Evolutionary conservation across 2,888 invertebrate genomes (phyloP).

Genomic region (Oxycera nigricornis): DNA sequence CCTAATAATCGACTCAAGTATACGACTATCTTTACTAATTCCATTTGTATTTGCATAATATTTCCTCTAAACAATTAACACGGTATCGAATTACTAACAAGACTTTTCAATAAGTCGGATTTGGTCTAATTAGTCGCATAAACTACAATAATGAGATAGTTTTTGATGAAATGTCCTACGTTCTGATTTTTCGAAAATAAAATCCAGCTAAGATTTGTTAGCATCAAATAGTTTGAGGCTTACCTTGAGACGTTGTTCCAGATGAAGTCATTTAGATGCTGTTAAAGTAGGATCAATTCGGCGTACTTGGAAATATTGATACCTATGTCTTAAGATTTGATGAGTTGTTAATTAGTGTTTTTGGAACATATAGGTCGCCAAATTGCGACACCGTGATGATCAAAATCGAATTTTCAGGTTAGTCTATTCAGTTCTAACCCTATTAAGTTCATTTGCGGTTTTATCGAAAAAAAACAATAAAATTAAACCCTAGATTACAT

Average conservation of each 20-base stretch:
- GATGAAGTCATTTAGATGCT: constrained; percentile 1
- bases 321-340: background rate
- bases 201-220: constrained; percentile 26
- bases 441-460: background rate
- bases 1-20: constrained; percentile 25
- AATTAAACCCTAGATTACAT: background rate
- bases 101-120: constrained; percentile 38
- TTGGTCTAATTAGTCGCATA: constrained; percentile 25
- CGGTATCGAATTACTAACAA: constrained; percentile 38
- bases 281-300: background rate
- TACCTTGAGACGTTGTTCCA: background rate
- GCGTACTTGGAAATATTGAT: background rate
- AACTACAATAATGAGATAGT: constrained; percentile 28
- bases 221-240: background rate
- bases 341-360: constrained; percentile 6
- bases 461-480: background rate
- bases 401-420: no score
- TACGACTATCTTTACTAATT: constrained; percentile 16
- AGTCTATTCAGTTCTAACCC: background rate
- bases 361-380: no score
- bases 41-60: constrained; percentile 24
- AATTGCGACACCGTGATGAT: no score
- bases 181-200: background rate
- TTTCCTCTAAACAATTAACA: constrained; percentile 36
- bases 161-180: constrained; percentile 29